Percentiles rank a stretch among this genome's conserved stretches.
Conservation (phyloP, 2,797 vertebrate species). For the Xiphorhynchus erythropygius region DNA sequence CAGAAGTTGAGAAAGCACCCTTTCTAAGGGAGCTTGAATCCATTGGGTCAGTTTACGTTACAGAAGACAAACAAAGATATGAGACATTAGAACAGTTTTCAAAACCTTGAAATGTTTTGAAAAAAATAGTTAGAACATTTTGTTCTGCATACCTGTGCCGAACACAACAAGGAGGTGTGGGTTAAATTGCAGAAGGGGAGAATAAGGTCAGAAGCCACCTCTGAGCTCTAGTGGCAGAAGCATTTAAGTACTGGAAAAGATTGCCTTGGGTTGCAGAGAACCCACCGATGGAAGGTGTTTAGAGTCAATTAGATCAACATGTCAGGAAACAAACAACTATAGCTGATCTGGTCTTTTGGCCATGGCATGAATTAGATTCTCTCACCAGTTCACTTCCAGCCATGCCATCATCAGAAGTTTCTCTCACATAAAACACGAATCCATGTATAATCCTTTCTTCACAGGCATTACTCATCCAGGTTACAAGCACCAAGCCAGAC, state of each 20-base stretch:
- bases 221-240: background rate
- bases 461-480: background rate
- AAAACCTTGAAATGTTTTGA: background rate
- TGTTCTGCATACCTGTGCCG: background rate
- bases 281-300: background rate
- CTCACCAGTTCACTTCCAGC: background rate
- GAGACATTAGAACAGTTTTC: background rate
- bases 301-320: background rate
- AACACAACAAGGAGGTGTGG: background rate
- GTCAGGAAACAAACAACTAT: background rate
- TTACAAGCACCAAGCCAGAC: rapidly evolving
- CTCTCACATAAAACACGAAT: background rate
- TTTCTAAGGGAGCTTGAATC: background rate
- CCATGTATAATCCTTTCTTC: background rate
- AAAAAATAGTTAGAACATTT: background rate
- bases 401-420: background rate
- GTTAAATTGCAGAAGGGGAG: background rate
- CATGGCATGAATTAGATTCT: background rate
- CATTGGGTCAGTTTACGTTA: background rate
- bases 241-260: background rate
- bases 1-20: background rate
- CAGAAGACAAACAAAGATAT: background rate
- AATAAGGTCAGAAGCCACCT: background rate
- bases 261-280: background rate
- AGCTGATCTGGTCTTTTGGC: background rate